These are phyloP conservation scores for Desmodus rotundus DNA, from an alignment of 2,113 vertebrate genomes.

Conservation along the genomic window DNA sequence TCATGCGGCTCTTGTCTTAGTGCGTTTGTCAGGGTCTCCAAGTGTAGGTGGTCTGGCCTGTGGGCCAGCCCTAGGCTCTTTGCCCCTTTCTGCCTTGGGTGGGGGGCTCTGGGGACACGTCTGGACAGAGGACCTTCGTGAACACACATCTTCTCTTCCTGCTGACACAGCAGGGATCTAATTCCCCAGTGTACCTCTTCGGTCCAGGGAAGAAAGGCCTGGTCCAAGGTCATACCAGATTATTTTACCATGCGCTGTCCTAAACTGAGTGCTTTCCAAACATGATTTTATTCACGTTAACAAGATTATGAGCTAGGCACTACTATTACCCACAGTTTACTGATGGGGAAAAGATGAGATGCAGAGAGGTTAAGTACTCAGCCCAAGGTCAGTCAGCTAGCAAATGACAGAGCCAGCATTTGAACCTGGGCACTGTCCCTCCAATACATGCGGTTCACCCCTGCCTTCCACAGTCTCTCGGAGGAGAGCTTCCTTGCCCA, in stretches of 20 bases:
- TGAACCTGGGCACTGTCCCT: neutral
- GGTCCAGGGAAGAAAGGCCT: neutral
- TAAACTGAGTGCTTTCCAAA: neutral
- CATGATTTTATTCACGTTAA: neutral
- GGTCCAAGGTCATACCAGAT: neutral
- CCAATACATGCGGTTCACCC: accelerated
- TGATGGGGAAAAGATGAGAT: neutral
- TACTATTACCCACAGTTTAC: neutral
- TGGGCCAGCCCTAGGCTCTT: too few species aligned
- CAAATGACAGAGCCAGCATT: neutral
- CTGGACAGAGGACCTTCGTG: neutral
- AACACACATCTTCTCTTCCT: neutral
- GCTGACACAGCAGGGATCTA: neutral
- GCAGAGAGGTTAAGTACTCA: neutral
- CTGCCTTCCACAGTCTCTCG: neutral
- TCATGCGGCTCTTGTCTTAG: neutral
- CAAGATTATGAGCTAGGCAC: neutral
- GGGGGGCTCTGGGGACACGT: neutral
- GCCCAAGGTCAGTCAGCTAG: neutral
- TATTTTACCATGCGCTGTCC: neutral
- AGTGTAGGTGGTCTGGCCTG: accelerated
- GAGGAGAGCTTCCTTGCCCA: neutral
- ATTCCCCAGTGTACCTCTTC: neutral
- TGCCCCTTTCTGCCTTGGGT: neutral
- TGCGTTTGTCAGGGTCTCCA: neutral